Evolutionary conservation across 2,113 vertebrate genomes (phyloP).

Genomic region (Paratilapia polleni): DNA sequence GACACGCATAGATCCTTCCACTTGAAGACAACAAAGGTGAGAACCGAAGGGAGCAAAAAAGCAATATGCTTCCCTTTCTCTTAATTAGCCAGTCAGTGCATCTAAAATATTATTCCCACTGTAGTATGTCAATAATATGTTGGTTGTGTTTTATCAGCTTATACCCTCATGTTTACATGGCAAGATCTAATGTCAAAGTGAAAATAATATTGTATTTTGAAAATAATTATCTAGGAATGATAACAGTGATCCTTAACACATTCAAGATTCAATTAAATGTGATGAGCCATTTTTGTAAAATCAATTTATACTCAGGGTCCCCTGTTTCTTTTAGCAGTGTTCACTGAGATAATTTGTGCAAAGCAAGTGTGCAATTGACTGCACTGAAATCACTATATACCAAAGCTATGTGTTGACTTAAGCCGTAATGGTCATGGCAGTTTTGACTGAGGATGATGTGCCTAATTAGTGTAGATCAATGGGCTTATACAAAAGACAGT

Average conservation of each 20-base stretch:
- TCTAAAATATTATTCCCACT: neutral
- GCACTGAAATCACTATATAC: conserved; percentile 28
- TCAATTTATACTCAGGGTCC: conserved; percentile 17
- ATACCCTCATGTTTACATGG: neutral
- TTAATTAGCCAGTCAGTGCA: neutral
- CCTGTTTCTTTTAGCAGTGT: conserved; percentile 1
- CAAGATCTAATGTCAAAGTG: neutral
- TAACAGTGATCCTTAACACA: conserved; percentile 27
- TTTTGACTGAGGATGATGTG: conserved; percentile 33
- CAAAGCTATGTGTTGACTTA: conserved; percentile 21
- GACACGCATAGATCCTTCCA: neutral
- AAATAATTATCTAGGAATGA: conserved; percentile 3
- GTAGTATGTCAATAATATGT: neutral
- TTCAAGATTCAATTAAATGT: conserved; percentile 41
- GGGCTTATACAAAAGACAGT: conserved; percentile 39
- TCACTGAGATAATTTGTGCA: conserved; percentile 26
- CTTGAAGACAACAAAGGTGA: conserved; percentile 11
- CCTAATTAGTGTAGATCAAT: conserved; percentile 55
- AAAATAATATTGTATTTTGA: conserved; percentile 2
- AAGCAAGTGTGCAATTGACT: conserved; percentile 35
- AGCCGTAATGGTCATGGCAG: conserved; percentile 36
- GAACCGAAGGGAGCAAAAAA: neutral
- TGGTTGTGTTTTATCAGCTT: neutral
- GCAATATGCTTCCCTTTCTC: neutral
- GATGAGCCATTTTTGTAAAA: conserved; percentile 23